Percentiles rank a stretch among this genome's conserved stretches.
phyloP scores from a whole-genome alignment of 2,113 vertebrate species.

The Tichodroma muraria region DNA sequence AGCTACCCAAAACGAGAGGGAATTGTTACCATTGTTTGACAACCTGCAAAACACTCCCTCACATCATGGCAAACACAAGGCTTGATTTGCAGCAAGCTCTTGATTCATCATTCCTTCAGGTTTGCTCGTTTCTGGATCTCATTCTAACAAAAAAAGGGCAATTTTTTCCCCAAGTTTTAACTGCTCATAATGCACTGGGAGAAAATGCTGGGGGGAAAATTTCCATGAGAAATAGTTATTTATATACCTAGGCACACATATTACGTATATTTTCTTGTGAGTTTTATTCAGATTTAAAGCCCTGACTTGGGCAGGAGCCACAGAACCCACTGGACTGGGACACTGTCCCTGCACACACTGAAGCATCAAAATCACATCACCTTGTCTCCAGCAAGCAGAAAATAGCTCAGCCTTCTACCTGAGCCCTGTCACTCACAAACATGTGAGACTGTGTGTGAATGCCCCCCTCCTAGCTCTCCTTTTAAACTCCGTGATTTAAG shows the following conservation, averaged over 20 bases:
- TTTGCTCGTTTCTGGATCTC: background rate
- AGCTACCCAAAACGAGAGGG: background rate
- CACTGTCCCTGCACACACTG: background rate
- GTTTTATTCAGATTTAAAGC: background rate
- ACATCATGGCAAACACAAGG: background rate
- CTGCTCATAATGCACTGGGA: background rate
- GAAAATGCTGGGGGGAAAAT: background rate
- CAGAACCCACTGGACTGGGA: background rate
- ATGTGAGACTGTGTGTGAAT: rapidly evolving
- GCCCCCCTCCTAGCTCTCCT: rapidly evolving
- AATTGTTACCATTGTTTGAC: background rate
- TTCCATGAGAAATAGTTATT: background rate
- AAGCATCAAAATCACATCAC: background rate
- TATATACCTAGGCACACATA: too few species aligned
- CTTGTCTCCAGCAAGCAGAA: background rate
- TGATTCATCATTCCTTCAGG: background rate
- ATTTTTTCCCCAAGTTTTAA: background rate
- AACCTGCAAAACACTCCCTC: background rate
- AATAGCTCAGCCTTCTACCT: background rate
- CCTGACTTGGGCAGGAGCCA: background rate
- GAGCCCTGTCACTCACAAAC: rapidly evolving
- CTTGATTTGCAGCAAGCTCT: background rate
- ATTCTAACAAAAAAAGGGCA: background rate
- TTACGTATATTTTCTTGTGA: rapidly evolving
- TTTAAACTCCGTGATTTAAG: background rate